Evolutionary conservation across 2,797 vertebrate genomes (phyloP).

Genomic region (Xenopus petersii): DNA sequence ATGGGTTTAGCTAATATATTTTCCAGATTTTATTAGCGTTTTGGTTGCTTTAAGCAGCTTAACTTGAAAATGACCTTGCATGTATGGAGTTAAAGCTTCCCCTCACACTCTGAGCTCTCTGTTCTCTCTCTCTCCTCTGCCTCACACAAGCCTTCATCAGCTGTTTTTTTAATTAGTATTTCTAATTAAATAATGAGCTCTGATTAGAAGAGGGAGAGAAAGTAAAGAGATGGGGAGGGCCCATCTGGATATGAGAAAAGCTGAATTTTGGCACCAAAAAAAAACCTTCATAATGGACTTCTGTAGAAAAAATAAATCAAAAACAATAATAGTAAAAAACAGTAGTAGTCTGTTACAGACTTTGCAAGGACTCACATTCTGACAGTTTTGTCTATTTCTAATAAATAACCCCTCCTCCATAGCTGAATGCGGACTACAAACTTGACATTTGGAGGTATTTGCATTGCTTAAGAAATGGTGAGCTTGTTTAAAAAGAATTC

Average conservation of each 20-base stretch:
- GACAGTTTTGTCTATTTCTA: neutral
- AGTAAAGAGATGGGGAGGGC: conserved; percentile 22
- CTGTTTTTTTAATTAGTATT: conserved; percentile 48
- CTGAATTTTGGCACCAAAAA: conserved; percentile 25
- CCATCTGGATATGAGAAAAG: conserved; percentile 39
- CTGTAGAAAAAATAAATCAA: conserved; percentile 1
- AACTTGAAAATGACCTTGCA: no score
- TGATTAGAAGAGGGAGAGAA: conserved; percentile 35
- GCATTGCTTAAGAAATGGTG: no score
- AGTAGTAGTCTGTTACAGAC: neutral
- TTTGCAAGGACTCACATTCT: neutral
- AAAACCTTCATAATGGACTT: conserved; percentile 14
- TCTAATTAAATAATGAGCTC: conserved; percentile 41
- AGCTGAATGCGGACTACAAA: no score
- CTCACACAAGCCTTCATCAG: conserved; percentile 38
- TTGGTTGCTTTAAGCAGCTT: no score
- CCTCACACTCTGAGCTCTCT: neutral
- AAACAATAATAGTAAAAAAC: no score
- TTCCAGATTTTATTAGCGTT: no score
- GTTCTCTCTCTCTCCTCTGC: conserved; percentile 5
- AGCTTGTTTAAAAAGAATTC: no score
- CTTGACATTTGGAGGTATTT: no score
- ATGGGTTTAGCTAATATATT: no score
- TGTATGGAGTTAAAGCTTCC: neutral
- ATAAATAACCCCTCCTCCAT: neutral